Base-by-base conservation (phyloP, 30 jellyfish, hydroid and myxozoan species). In the Chironex yamaguchii region DNA sequence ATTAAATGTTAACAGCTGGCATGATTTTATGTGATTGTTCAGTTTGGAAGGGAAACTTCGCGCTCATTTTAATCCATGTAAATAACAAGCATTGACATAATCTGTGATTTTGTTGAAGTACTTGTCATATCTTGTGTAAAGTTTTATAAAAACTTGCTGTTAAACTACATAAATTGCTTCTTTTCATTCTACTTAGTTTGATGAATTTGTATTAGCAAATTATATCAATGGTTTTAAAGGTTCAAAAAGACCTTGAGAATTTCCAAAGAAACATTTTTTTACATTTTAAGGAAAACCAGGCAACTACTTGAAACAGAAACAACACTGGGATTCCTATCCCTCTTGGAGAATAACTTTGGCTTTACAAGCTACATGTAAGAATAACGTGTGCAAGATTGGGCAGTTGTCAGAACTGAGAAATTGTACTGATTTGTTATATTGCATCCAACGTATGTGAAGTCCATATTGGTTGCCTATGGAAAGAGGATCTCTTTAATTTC, bases 161-260 rank as follows among this genome's bases (percentile, higher is more conserved):
- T n/a, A n/a, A n/a, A n/a, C n/a, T n/a, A n/a, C n/a, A n/a, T n/a
- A n/a, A n/a, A n/a, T n/a, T n/a, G n/a, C n/a, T n/a, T n/a, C n/a
- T n/a, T n/a, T n/a, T n/a, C n/a, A n/a, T n/a, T n/a, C n/a, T n/a
- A n/a, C n/a, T n/a, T n/a, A n/a, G n/a, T n/a, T 27, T 27, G 21
- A 32, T 27, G 22, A 54, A 6, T 6, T 54, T 9, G 71, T 54
- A 3, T 54, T 27, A 20, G 4, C 21, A 3, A 6, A 54, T 3
- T 54, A 54, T 20, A 54, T 27, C 22, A 32, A 54, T 54, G 71
- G n/a, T n/a, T n/a, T n/a, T n/a, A 27, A 54, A 54, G 71, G 71
- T 54, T 54, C 6, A 54, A 54, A 20, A 54, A 54, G 22, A 54
- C 71, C 22, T 3, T 54, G 25, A 54, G 71, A 54, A 32, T 54